phyloP scores from a whole-genome alignment of 2,797 vertebrate genomes.

The Centropyge bicolor region DNA sequence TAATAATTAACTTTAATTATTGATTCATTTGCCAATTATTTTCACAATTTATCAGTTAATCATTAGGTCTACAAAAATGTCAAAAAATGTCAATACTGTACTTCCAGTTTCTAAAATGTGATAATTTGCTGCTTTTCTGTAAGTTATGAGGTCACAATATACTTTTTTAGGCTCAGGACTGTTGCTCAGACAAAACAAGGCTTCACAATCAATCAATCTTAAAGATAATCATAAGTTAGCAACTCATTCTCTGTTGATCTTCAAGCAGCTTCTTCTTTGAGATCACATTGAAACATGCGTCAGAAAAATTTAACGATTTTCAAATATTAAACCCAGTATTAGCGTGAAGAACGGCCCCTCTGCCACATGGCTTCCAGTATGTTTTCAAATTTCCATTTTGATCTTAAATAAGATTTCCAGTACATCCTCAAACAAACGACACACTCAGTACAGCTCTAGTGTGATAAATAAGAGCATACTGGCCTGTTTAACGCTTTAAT shows the following conservation, averaged over 20 bases:
- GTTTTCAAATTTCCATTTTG: not conserved
- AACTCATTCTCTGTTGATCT: not conserved
- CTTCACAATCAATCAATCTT: not conserved
- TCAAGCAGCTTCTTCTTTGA: not conserved
- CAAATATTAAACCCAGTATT: not conserved
- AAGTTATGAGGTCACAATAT: not conserved
- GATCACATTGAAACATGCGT: not conserved
- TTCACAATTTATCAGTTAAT: no score
- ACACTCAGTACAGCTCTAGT: not conserved
- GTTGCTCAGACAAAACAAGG: not conserved
- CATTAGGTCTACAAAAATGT: not conserved
- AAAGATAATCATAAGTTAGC: not conserved
- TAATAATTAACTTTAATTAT: not conserved
- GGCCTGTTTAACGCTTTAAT: conserved; percentile 2
- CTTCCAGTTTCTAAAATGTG: not conserved
- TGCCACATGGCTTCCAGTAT: not conserved
- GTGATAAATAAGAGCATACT: not conserved
- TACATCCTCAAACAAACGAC: not conserved
- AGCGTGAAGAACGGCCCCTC: not conserved
- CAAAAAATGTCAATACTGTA: not conserved
- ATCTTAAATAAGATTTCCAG: not conserved
- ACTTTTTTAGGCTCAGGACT: not conserved
- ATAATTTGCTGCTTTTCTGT: not conserved
- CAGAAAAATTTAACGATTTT: not conserved
- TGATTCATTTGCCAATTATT: not conserved